Conservation (phyloP, 2,888 invertebrate species). For the Scaptomyza tumidula region DNA sequence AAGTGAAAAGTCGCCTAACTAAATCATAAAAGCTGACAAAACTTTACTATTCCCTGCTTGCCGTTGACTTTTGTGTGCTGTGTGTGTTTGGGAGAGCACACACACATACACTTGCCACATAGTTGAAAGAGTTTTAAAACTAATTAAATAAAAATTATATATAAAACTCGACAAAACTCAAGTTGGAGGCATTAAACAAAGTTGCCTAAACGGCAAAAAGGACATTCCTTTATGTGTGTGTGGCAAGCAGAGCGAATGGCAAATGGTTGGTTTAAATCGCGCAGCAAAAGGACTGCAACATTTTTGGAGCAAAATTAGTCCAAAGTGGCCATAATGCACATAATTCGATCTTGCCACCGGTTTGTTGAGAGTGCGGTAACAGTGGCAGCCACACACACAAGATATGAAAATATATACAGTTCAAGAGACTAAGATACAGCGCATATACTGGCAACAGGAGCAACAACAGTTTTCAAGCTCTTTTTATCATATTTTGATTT, state of each 20-base stretch:
- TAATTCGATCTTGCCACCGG: constrained; percentile 49
- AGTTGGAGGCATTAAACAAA: constrained; percentile 64
- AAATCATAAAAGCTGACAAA: constrained; percentile 78
- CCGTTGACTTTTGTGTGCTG: constrained; percentile 43
- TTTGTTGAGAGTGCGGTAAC: constrained; percentile 51
- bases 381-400: constrained; percentile 14
- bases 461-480: constrained; percentile 23
- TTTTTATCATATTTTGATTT: constrained; percentile 63
- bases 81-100: constrained; percentile 7
- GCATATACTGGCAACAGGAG: constrained; percentile 14
- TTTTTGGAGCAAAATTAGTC: constrained; percentile 66
- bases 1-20: constrained; percentile 33
- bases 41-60: constrained; percentile 64
- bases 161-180: constrained; percentile 77
- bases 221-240: constrained; percentile 48
- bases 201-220: constrained; percentile 58
- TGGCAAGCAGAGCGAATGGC: not conserved
- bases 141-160: constrained; percentile 81
- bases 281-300: constrained; percentile 63
- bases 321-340: constrained; percentile 68
- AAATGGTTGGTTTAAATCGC: constrained; percentile 37
- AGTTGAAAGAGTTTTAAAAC: constrained; percentile 77
- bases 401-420: not conserved
- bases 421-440: not conserved
- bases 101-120: constrained; percentile 39